These are phyloP conservation scores for Glyptemys insculpta DNA, from an alignment of 2,797 vertebrate genomes.

Conservation along the genomic window DNA sequence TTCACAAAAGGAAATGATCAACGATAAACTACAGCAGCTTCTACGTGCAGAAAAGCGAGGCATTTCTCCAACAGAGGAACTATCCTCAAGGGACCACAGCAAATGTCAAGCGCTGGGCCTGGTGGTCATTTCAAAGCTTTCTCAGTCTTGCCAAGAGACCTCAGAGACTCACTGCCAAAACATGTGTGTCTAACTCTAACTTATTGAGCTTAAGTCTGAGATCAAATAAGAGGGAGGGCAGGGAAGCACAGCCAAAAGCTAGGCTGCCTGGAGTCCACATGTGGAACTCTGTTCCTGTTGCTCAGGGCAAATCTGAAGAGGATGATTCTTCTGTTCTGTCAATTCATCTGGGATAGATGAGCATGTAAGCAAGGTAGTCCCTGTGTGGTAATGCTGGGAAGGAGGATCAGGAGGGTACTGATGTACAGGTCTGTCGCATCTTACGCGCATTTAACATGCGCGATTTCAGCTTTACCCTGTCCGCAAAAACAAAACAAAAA, in stretches of 20 bases:
- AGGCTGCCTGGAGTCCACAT: neutral
- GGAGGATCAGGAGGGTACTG: neutral
- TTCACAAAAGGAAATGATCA: neutral
- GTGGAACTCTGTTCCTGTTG: neutral
- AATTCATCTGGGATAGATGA: neutral
- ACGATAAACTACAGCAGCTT: neutral
- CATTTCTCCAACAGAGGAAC: neutral
- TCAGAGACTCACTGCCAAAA: neutral
- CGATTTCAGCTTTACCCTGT: too few species aligned
- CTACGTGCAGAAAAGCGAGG: neutral
- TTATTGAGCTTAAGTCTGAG: neutral
- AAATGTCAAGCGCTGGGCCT: neutral
- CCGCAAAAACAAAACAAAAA: too few species aligned
- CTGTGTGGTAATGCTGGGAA: neutral
- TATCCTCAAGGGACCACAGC: neutral
- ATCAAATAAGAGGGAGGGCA: accelerated
- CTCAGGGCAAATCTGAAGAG: neutral
- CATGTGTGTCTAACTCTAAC: neutral
- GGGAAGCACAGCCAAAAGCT: neutral
- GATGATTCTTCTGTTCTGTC: neutral
- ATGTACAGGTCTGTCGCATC: neutral
- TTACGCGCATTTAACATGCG: too few species aligned
- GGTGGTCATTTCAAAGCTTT: neutral
- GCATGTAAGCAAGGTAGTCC: neutral
- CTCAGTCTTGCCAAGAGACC: neutral